Percentiles rank a stretch among this genome's conserved stretches.
Evolutionary conservation across 2,888 invertebrate genomes (phyloP).

Genomic region (Euproctis similis): DNA sequence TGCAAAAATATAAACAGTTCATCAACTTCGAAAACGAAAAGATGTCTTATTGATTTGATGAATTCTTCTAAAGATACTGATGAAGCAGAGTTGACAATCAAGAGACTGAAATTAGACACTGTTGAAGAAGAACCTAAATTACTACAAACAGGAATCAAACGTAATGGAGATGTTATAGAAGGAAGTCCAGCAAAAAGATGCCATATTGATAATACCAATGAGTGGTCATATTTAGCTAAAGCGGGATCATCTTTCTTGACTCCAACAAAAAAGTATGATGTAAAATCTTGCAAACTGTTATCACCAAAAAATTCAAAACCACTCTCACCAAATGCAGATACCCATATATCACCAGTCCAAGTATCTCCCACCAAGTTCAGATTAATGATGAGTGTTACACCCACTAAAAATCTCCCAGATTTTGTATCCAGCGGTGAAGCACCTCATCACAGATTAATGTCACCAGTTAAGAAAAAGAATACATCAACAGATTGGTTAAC

Average conservation of each 20-base stretch:
- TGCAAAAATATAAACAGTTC: slow-evolving; percentile 13
- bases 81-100: slow-evolving; percentile 30
- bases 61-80: slow-evolving; percentile 39
- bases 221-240: slow-evolving; percentile 40
- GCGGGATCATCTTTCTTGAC: slow-evolving; percentile 50
- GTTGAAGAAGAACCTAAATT: slow-evolving; percentile 22
- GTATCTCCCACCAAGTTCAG: slow-evolving; percentile 36
- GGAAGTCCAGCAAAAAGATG: slow-evolving; percentile 23
- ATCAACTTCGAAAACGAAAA: slow-evolving; percentile 40
- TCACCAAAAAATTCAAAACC: slow-evolving; percentile 40
- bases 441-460: slow-evolving; percentile 82
- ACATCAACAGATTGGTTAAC: slow-evolving; percentile 84
- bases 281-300: slow-evolving; percentile 30
- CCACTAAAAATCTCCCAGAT: slow-evolving; percentile 84
- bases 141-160: slow-evolving; percentile 38
- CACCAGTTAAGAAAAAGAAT: slow-evolving; percentile 79
- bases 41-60: slow-evolving; percentile 59
- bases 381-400: slow-evolving; percentile 59
- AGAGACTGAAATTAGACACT: slow-evolving; percentile 35
- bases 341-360: slow-evolving; percentile 30
- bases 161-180: slow-evolving; percentile 35
- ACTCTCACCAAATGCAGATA: slow-evolving; percentile 24
- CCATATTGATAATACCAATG: slow-evolving; percentile 14
- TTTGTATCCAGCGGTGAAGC: slow-evolving; percentile 85
- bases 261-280: slow-evolving; percentile 50